These are phyloP conservation scores for Bemisia tabaci DNA, from an alignment of 1,140 invertebrate species.

Conservation along the genomic window DNA sequence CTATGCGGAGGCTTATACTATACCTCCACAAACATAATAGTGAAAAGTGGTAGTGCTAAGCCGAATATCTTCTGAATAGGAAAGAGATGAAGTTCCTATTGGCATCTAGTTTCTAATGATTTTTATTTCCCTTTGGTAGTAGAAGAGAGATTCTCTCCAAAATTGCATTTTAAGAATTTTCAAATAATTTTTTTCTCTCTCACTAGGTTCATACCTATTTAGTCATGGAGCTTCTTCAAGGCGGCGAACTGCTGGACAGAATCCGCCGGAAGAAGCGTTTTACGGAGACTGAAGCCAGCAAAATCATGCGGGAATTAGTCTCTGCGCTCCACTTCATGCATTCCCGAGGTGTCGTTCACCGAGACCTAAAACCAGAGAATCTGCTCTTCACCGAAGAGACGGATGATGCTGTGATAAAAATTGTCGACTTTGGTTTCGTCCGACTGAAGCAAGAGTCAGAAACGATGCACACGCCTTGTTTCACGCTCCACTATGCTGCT, in stretches of 20 bases:
- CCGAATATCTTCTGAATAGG: too few relatives aligned
- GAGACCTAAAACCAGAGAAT: conserved; percentile 87
- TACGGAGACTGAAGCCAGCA: conserved; percentile 49
- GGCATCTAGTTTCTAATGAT: too few relatives aligned
- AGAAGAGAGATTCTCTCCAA: too few relatives aligned
- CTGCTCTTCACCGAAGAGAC: conserved; percentile 50
- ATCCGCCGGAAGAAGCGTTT: conserved; percentile 49
- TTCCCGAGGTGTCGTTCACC: conserved; percentile 60
- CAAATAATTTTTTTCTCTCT: too few relatives aligned
- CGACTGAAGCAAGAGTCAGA: conserved; percentile 45
- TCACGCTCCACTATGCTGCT: conserved; percentile 79
- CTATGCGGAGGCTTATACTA: too few relatives aligned
- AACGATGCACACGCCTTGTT: conserved; percentile 63
- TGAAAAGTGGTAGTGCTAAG: too few relatives aligned
- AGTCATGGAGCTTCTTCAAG: conserved; percentile 69
- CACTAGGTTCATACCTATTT: conserved; percentile 56
- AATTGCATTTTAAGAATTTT: too few relatives aligned
- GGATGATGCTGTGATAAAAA: conserved; percentile 51
- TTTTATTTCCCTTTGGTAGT: too few relatives aligned
- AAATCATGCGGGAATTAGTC: conserved; percentile 61
- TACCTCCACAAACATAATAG: too few relatives aligned
- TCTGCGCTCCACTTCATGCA: conserved; percentile 73
- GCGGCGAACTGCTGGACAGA: conserved; percentile 71
- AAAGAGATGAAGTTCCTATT: too few relatives aligned
- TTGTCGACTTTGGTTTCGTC: conserved; percentile 86